These are phyloP conservation scores for Salvelinus sp. DNA, from an alignment of 2,113 vertebrate genomes.

Conservation along the genomic window DNA sequence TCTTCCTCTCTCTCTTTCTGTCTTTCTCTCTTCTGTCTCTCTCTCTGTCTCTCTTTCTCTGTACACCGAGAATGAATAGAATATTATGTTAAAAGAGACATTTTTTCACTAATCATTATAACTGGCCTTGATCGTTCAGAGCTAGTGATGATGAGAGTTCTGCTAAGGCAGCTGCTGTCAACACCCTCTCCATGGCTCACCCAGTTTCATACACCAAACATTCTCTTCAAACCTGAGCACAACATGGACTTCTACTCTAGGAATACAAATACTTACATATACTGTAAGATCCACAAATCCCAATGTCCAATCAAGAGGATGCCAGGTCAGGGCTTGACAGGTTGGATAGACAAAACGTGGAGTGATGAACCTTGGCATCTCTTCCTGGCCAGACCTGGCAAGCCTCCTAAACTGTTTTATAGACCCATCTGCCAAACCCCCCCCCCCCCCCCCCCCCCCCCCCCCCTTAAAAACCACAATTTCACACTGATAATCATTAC, in stretches of 20 bases:
- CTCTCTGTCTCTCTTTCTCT: too few relatives aligned
- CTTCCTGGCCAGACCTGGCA: slow-evolving; percentile 2
- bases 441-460: slow-evolving; percentile 12
- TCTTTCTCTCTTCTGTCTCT: too few relatives aligned
- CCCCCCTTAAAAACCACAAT: neutral
- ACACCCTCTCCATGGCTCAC: neutral
- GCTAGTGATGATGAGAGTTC: slow-evolving; percentile 24
- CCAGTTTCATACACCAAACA: neutral
- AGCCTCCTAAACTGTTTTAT: too few relatives aligned
- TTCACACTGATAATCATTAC: slow-evolving; percentile 17
- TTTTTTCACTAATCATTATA: slow-evolving; percentile 44
- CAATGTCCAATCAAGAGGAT: neutral
- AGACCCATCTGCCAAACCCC: too few relatives aligned
- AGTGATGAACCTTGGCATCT: neutral
- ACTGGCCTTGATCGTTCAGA: slow-evolving; percentile 33
- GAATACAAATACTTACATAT: neutral
- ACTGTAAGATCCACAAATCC: neutral
- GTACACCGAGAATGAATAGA: neutral
- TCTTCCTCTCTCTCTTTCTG: slow-evolving; percentile 14
- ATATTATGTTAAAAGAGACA: neutral
- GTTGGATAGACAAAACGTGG: neutral
- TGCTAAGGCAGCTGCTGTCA: slow-evolving; percentile 14
- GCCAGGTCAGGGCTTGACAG: neutral
- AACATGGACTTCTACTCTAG: neutral
- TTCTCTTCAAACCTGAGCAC: neutral